Evolutionary conservation across 1,140 invertebrate species (phyloP), one percentile per base, ranked within the genome.

Genomic region (Nymphalis io): DNA sequence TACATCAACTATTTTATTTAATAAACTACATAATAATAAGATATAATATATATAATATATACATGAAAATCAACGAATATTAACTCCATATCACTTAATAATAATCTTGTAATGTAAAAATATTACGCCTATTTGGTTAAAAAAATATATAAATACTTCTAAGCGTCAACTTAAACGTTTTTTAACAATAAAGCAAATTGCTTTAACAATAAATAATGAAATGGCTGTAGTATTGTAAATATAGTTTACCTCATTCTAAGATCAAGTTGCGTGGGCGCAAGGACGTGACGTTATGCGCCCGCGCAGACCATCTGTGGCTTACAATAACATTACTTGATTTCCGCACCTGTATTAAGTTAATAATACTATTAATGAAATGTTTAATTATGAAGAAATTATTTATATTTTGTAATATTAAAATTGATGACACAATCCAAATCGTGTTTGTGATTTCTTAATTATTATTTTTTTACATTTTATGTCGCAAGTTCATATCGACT

Each of bases 201-300:
- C 44, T 18, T n/a, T 48, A 48, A n/a, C 15, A 16, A 51, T 20
- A 51, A 20, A 51, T 10, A 20, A 51, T 15, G 44, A 5, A 46
- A 33, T 33, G 27, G 6, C 27, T 33, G 10, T 33, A 33, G 27
- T 33, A 33, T 8, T 16, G 15, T 51, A 20, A 11, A 18, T 68
- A 60, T 68, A 68, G 55, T 68, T 68, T 68, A 68, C 59, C 59
- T 63, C 23, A 20, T 39, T 63, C 46, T 68, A 48, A 61, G 72
- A 73, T 69, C 72, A 66, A 33, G 72, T 74, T 70, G 44, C 57
- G 66, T 67, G 74, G 67, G 67, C 59, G 61, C 68, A 74, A 65
- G 68, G 68, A 51, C 46, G 60, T 70, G 65, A 62, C 64, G 55
- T 67, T 13, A n/a, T n/a, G 51, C 23, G 20, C 20, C 20, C 5